Percentiles rank a stretch among this genome's conserved stretches.
phyloP scores from a whole-genome alignment of 2,797 vertebrate species.

The Chlorospingus semifuscus region DNA sequence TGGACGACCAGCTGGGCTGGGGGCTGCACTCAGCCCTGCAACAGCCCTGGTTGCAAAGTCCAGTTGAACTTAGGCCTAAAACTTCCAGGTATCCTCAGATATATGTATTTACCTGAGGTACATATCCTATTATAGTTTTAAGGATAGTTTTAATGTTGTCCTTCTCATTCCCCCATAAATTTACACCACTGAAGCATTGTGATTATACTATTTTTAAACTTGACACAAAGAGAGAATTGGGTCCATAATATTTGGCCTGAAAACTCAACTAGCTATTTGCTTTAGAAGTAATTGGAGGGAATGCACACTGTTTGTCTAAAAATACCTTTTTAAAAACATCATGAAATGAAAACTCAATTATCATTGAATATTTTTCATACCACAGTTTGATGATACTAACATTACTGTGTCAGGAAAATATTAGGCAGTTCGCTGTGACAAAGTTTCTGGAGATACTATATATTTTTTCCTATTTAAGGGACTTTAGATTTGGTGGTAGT shows the following conservation, averaged over 20 bases:
- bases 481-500: background rate
- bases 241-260: background rate
- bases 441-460: background rate
- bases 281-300: background rate
- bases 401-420: background rate
- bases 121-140: background rate
- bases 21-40: background rate
- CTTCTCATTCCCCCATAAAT: background rate
- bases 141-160: background rate
- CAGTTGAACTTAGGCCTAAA: background rate
- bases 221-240: background rate
- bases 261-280: background rate
- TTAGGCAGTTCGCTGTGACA: background rate
- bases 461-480: constrained; percentile 29
- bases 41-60: background rate
- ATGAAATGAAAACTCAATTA: background rate
- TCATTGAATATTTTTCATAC: background rate
- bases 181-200: background rate
- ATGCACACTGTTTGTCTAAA: background rate
- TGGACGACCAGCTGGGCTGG: background rate
- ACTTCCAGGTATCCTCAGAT: too few species aligned
- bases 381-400: background rate
- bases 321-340: background rate
- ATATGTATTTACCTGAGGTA: background rate
- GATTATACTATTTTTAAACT: background rate